Base-by-base conservation (phyloP, 2,888 invertebrate genomes). In the Pachycephus smyrnensis region DNA sequence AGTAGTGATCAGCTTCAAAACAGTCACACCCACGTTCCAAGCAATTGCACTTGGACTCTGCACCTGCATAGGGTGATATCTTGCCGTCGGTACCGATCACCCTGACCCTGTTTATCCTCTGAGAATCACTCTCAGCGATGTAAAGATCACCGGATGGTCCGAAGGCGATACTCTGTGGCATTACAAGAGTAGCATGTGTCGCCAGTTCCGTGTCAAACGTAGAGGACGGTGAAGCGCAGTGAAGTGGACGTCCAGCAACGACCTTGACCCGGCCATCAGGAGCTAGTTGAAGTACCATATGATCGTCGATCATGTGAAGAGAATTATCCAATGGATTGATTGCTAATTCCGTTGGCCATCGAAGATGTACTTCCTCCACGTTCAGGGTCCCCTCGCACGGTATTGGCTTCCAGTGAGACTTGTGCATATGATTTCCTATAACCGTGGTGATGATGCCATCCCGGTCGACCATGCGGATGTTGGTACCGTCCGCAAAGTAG, bases 271-370 rank as follows among this genome's bases (percentile, higher is more conserved):
- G 93, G 23, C 97, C 97, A 91, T 98, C 98, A 0, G 96, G 95
- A 1, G 98, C 98, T 92, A 98, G 93, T 89, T 98, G 97, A 23
- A 98, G 93, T 75, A 97, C 97, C 96, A 98, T 97, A 89, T 98
- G 98, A 89, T 98, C 98, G 88, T 99, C 99, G 76, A 99, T 97
- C 84, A 99, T 97, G 90, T 99, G 98, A 37, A 99, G 92, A 0
- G 97, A 96, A 90, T 98, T 98, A 90, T 99, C 98, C 77, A 98
- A 92, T 0, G 98, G 99, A 91, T 98, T 98, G 55, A 99, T 97
- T 0, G 98, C 95, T 30, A 99, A 92, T 89, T 98, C 98, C 0
- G 98, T 99, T 0, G 99, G 99, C 99, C 99, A 99, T 77, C 98
- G 94, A 76, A 99, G 92, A 89, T 97, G 97, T 77, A 98, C 98